phyloP scores from a whole-genome alignment of 2,888 invertebrate genomes.

The Calliopum simillimum region DNA sequence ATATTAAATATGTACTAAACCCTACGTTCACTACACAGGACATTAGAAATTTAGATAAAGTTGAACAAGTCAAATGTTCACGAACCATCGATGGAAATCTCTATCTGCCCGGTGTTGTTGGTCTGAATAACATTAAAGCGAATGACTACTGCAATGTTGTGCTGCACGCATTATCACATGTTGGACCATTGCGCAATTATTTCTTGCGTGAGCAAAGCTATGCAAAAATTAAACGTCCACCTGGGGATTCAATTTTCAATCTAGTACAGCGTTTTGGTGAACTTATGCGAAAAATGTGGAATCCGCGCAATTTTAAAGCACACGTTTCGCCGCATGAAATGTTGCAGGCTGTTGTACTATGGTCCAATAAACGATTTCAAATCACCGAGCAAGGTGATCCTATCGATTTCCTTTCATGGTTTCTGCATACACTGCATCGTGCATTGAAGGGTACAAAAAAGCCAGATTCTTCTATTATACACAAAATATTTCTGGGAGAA shows the following conservation, averaged over 20 bases:
- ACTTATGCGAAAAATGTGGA: slow-evolving; percentile 97
- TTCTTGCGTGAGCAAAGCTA: slow-evolving; percentile 96
- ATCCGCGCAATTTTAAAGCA: slow-evolving; percentile 98
- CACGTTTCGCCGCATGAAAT: slow-evolving; percentile 99
- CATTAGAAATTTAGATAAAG: slow-evolving; percentile 82
- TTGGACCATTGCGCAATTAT: slow-evolving; percentile 93
- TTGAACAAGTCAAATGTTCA: slow-evolving; percentile 79
- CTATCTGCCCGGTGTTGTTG: slow-evolving; percentile 97
- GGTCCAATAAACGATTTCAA: slow-evolving; percentile 97
- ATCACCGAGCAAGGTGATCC: slow-evolving; percentile 99
- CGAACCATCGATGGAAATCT: slow-evolving; percentile 96
- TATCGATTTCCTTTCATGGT: slow-evolving; percentile 98
- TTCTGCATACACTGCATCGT: slow-evolving; percentile 94
- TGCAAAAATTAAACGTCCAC: slow-evolving; percentile 86
- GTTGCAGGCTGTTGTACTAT: slow-evolving; percentile 97
- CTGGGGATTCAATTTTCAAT: slow-evolving; percentile 93
- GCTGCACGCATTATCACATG: slow-evolving; percentile 93
- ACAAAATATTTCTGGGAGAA: slow-evolving; percentile 92
- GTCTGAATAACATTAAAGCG: slow-evolving; percentile 98
- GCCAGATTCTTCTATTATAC: slow-evolving; percentile 89
- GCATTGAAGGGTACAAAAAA: slow-evolving; percentile 94
- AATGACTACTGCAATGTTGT: slow-evolving; percentile 99
- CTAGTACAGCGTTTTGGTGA: slow-evolving; percentile 94
- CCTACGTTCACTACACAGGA: slow-evolving; percentile 91
- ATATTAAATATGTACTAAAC: slow-evolving; percentile 98